These are phyloP conservation scores for Metallyticus violacea DNA, from an alignment of 2,888 invertebrate species.

Conservation along the genomic window DNA sequence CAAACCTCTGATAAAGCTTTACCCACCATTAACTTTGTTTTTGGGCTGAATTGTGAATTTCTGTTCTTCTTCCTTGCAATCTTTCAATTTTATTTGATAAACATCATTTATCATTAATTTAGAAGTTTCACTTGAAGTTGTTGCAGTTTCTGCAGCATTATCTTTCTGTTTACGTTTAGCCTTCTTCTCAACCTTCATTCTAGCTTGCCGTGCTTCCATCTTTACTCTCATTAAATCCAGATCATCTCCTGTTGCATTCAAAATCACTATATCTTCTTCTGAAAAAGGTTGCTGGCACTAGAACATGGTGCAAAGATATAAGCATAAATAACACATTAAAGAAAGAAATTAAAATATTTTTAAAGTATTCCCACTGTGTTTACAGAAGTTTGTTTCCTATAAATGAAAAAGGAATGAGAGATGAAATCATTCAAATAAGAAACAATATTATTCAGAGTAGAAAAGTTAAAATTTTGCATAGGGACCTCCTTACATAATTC, in stretches of 20 bases:
- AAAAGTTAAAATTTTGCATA: too few relatives aligned
- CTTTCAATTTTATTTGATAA: background rate
- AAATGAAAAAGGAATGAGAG: too few relatives aligned
- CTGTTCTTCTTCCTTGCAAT: background rate
- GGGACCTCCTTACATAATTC: too few relatives aligned
- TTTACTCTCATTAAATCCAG: conserved; percentile 59
- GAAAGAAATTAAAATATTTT: too few relatives aligned
- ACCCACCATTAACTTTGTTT: background rate
- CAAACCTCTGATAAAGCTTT: too few relatives aligned
- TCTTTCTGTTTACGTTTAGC: conserved; percentile 31
- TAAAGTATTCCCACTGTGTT: too few relatives aligned
- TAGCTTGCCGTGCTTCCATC: conserved; percentile 66
- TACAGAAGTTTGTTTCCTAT: too few relatives aligned
- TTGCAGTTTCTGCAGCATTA: conserved; percentile 8
- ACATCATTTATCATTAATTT: background rate
- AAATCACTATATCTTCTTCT: conserved; percentile 76
- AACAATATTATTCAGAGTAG: too few relatives aligned
- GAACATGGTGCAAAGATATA: conserved; percentile 34
- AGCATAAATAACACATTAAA: too few relatives aligned
- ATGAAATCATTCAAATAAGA: too few relatives aligned
- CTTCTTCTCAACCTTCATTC: conserved; percentile 67
- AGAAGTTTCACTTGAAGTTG: conserved; percentile 26
- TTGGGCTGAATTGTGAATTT: background rate
- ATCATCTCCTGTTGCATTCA: conserved; percentile 85
- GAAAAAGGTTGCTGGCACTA: conserved; percentile 77